A percentile compares a stretch with the other conserved stretches of the same genome.
Conservation (phyloP, 2,113 vertebrate genomes). For the Trogon melanurus region DNA sequence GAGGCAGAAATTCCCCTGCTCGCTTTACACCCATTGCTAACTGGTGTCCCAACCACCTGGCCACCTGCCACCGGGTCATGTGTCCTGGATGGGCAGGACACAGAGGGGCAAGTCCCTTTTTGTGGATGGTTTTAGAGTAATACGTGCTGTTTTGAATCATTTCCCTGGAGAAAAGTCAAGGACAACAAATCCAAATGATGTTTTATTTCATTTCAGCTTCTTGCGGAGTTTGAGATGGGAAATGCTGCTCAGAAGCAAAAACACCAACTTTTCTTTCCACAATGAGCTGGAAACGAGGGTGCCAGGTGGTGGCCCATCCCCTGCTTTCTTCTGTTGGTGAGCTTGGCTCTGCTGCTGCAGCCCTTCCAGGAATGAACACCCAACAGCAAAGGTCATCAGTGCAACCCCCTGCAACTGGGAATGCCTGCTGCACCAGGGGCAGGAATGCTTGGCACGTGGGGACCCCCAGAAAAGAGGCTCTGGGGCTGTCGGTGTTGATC, state of each 20-base stretch:
- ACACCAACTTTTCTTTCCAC: background rate
- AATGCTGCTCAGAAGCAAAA: background rate
- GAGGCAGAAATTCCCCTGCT: conserved; percentile 5
- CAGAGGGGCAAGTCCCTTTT: background rate
- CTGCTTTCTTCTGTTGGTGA: background rate
- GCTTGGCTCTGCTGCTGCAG: background rate
- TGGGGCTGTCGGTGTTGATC: background rate
- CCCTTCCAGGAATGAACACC: background rate
- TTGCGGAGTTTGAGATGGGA: background rate
- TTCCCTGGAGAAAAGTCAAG: background rate
- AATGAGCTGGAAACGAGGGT: background rate
- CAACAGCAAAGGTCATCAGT: background rate
- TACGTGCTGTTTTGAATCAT: background rate
- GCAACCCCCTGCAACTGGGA: background rate
- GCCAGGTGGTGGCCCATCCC: no score
- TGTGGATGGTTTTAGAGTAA: background rate
- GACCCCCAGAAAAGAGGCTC: background rate
- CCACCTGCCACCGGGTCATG: background rate
- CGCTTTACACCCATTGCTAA: background rate
- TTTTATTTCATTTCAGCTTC: background rate
- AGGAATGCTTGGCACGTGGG: accelerated
- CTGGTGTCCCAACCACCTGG: background rate
- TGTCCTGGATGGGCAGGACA: background rate
- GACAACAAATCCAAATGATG: background rate
- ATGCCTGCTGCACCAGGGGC: background rate